Evolutionary conservation across 2,113 vertebrate species (phyloP), one percentile per base, ranked within the genome.

Genomic region (Rutilus rutilus): DNA sequence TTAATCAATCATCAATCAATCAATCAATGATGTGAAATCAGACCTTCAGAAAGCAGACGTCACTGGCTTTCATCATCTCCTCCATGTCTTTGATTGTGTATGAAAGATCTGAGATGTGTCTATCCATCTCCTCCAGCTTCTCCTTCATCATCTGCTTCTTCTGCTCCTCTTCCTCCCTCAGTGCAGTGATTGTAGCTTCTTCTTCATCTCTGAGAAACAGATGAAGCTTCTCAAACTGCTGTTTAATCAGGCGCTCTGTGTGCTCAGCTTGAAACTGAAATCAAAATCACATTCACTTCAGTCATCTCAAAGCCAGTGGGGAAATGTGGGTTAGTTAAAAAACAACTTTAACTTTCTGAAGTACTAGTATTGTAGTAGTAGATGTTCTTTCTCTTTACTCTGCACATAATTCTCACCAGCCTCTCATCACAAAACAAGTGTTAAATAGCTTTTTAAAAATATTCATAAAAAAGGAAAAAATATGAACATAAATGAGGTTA

Each of bases 71-170:
- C 62, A 30, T 65, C 62, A 27, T 65, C 27, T 30, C 50, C 54
- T 86, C 12, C 87, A 78, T 1, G 50, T 60, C 27, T 2, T 60
- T 57, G 2, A 90, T 57, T 42, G 85, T 27, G 5, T 30, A 5
- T 65, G 62, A 60, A 60, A 60, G 57, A 60, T 23, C 8, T 60
- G 57, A 60, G 23, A 60, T 60, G 57, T 60, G 59, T 60, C 10
- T 60, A n/a, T 60, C n/a, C 3, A 60, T 60, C 59, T 60, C 23
- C 59, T 60, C 59, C 59, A 60, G 23, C 59, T 25, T 60, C 59
- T 60, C 59, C 59, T 60, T 60, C 59, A 60, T 60, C 59, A 25
- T 60, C 59, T 25, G 23, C 59, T 60, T 60, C 59, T 60, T 60
- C 59, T 60, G 59, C 23, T 60, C 59, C 59, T 60, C 59, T 60